Evolutionary conservation across 2,113 vertebrate species (phyloP).

Genomic region (Clupea harengus): DNA sequence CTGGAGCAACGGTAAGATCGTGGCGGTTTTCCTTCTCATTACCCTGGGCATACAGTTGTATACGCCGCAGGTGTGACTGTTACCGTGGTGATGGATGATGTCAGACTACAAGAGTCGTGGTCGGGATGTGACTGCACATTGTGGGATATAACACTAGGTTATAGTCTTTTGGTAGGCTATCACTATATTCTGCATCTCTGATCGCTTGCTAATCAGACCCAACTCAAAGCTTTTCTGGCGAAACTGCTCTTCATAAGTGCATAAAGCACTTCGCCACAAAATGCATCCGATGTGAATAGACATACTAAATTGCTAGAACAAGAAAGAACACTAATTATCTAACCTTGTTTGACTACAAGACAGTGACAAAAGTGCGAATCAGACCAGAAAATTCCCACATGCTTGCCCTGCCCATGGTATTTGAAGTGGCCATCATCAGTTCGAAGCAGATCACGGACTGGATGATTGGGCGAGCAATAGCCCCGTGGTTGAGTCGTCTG

Average conservation of each 20-base stretch:
- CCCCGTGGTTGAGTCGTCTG: no score
- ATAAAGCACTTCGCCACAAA: not conserved
- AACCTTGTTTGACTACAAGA: not conserved
- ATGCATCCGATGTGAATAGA: no score
- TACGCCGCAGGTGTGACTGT: not conserved
- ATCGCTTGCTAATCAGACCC: no score
- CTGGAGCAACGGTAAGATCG: conserved; percentile 38
- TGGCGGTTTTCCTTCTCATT: not conserved
- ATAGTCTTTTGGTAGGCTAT: not conserved
- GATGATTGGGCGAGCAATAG: not conserved
- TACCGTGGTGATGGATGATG: conserved; percentile 5
- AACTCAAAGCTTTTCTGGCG: no score
- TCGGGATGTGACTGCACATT: not conserved
- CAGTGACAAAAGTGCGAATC: not conserved
- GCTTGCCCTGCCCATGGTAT: not conserved
- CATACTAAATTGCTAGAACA: no score
- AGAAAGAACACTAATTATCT: no score
- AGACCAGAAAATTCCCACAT: not conserved
- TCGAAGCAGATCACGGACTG: not conserved
- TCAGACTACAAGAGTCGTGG: not conserved
- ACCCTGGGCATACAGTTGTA: not conserved
- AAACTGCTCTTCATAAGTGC: not conserved
- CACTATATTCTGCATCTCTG: not conserved
- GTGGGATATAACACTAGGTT: not conserved
- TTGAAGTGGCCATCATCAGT: not conserved